Evolutionary conservation across 2,113 vertebrate genomes (phyloP).

Genomic region (Campylomormyrus tamandua): DNA sequence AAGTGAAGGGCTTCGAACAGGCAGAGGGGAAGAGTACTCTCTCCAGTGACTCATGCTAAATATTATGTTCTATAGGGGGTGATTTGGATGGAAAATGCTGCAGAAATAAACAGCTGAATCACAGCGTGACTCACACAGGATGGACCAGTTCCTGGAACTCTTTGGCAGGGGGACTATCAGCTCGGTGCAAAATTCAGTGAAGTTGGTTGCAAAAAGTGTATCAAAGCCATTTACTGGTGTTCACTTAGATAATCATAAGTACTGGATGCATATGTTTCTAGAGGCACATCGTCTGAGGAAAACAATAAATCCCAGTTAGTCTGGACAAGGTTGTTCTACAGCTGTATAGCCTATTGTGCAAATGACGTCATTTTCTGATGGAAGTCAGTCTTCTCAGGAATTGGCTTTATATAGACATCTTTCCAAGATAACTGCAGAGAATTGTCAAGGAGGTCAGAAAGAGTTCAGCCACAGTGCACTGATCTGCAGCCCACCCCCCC

Average conservation of each 20-base stretch:
- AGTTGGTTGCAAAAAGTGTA: not conserved
- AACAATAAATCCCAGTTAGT: not conserved
- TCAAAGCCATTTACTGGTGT: not conserved
- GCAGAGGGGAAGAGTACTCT: slow-evolving; percentile 30
- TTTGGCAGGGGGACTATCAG: not conserved
- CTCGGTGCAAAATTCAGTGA: not conserved
- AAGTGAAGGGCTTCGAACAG: slow-evolving; percentile 40
- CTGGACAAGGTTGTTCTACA: not conserved
- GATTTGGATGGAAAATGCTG: not conserved
- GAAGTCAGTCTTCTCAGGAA: not conserved
- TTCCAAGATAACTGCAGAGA: not conserved
- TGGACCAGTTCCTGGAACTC: not conserved
- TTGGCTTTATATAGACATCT: not conserved
- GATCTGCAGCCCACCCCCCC: not conserved
- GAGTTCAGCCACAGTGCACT: not conserved
- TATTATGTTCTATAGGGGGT: slow-evolving; percentile 45
- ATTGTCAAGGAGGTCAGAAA: not conserved
- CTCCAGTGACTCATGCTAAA: slow-evolving; percentile 49
- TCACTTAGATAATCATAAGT: not conserved
- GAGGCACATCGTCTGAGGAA: not conserved
- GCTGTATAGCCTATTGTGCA: not conserved
- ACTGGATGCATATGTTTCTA: not conserved
- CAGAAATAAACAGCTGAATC: slow-evolving; percentile 6
- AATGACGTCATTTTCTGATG: not conserved
- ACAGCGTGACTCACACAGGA: not conserved